A percentile compares a stretch with the other conserved stretches of the same genome.
These are phyloP conservation scores for Sitobion miscanthi DNA, from an alignment of 1,140 invertebrate genomes.

Conservation along the genomic window DNA sequence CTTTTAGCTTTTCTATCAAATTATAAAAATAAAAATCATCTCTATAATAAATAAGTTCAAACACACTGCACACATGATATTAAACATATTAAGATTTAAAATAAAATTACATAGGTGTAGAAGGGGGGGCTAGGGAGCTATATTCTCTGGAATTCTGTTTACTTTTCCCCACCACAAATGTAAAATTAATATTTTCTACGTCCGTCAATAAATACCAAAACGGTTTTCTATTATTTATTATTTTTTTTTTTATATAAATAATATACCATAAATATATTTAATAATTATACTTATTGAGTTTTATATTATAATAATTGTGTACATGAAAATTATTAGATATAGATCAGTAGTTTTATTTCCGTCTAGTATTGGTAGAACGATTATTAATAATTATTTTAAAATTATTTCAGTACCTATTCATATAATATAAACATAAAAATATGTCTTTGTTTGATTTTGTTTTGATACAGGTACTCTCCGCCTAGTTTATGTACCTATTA, in stretches of 20 bases:
- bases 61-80: not conserved
- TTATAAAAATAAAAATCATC: not conserved
- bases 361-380: too few relatives aligned
- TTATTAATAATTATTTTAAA: not conserved
- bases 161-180: too few relatives aligned
- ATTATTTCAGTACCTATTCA: not conserved
- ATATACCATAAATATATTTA: too few relatives aligned
- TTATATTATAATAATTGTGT: not conserved
- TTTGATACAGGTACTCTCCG: not conserved
- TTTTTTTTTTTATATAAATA: too few relatives aligned
- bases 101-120: not conserved
- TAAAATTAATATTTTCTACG: not conserved
- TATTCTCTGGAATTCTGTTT: too few relatives aligned
- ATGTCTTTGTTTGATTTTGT: not conserved
- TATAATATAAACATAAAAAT: not conserved
- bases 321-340: not conserved
- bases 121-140: too few relatives aligned
- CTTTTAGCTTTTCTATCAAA: not conserved
- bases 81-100: not conserved
- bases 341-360: not conserved
- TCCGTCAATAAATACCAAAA: too few relatives aligned
- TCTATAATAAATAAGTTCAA: not conserved
- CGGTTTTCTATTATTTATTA: too few relatives aligned
- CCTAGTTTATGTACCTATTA: not conserved
- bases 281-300: too few relatives aligned